These are phyloP conservation scores for Diadumene lineata DNA, from an alignment of 92 coral and sea anemone genomes.

Conservation along the genomic window DNA sequence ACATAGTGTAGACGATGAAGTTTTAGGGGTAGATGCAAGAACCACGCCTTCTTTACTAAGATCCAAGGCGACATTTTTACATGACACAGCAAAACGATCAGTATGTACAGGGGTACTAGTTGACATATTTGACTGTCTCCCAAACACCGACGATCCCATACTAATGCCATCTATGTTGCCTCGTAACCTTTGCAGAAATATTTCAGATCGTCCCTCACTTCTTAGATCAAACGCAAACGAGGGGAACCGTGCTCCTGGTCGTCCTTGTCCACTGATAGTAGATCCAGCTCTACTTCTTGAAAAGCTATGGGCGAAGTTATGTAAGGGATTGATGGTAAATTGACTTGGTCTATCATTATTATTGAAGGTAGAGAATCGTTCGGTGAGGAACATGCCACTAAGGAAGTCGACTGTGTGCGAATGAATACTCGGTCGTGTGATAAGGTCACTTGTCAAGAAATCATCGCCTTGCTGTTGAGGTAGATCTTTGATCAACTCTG, in stretches of 20 bases:
- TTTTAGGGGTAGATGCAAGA: neutral
- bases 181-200: conserved; percentile 24
- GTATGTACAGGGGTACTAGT: neutral
- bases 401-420: conserved; percentile 63
- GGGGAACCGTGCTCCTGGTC: conserved; percentile 7
- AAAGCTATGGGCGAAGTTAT: conserved; percentile 6
- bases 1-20: neutral
- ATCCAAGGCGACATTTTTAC: neutral
- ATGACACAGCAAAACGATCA: neutral
- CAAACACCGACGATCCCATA: conserved; percentile 6
- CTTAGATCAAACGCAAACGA: conserved; percentile 16
- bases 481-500: conserved; percentile 46
- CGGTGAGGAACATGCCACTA: conserved; percentile 68
- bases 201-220: conserved; percentile 34
- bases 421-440: conserved; percentile 57
- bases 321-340: conserved; percentile 30
- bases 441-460: conserved; percentile 27
- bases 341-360: conserved; percentile 34
- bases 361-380: conserved; percentile 32
- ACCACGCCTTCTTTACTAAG: neutral
- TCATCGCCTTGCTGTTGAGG: conserved; percentile 29
- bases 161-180: conserved; percentile 2
- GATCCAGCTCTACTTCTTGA: conserved; percentile 41
- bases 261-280: conserved; percentile 11
- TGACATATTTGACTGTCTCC: neutral